Evolutionary conservation across 2,797 vertebrate genomes (phyloP).

Genomic region (Characodon lateralis): DNA sequence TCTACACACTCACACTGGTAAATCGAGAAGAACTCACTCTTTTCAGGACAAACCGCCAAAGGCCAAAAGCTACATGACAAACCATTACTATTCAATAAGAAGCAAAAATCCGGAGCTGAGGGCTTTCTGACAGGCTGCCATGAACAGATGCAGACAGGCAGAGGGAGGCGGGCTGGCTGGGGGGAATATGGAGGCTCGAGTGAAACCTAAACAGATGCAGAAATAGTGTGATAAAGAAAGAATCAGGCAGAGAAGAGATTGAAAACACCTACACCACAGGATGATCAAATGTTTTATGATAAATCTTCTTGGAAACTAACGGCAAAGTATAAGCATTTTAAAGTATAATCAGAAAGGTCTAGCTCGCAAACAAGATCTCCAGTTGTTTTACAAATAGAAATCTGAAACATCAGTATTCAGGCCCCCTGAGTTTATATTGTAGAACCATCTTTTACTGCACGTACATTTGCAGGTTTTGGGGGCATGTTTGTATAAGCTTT

Average conservation of each 20-base stretch:
- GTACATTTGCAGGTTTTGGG: not conserved
- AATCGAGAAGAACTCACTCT: conserved; percentile 19
- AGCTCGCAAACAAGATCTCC: too few species aligned
- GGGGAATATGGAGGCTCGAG: conserved; percentile 23
- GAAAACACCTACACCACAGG: not conserved
- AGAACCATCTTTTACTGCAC: not conserved
- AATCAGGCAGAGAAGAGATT: not conserved
- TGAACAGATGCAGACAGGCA: not conserved
- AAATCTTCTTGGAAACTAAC: not conserved
- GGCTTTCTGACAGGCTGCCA: conserved; percentile 26
- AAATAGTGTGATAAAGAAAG: not conserved
- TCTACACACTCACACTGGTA: conserved; percentile 2
- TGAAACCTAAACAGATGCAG: conserved; percentile 5
- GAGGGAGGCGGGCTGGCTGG: not conserved
- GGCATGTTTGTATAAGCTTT: not conserved
- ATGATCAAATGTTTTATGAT: not conserved
- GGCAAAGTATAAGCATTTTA: not conserved
- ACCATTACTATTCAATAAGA: conserved; percentile 46
- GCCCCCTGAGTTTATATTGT: not conserved
- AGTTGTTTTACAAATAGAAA: not conserved
- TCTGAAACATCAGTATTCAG: not conserved
- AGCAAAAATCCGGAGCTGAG: conserved; percentile 47
- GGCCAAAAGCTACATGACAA: conserved; percentile 42
- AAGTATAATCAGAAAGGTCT: not conserved
- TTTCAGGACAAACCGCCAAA: conserved; percentile 29